Conservation (phyloP, 2,888 invertebrate genomes). For the Ophioninae sp. region DNA sequence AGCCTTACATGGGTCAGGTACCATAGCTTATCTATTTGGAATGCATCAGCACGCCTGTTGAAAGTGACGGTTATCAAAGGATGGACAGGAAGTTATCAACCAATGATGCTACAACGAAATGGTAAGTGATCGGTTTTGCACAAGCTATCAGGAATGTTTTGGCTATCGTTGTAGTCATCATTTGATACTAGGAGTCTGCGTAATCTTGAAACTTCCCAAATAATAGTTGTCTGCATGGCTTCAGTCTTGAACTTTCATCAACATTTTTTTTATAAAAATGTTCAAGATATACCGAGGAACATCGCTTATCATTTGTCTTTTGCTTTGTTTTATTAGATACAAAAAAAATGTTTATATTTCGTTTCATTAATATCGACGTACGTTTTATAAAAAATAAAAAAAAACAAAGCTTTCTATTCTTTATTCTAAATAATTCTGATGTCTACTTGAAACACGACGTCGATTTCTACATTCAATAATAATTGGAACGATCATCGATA, state of each 20-base stretch:
- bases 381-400: too few species aligned
- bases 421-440: too few species aligned
- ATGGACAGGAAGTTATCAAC: background rate
- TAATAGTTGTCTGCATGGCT: background rate
- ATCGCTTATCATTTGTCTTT: background rate
- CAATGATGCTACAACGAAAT: constrained; percentile 44
- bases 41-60: background rate
- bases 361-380: too few species aligned
- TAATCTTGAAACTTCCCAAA: background rate
- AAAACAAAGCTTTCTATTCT: too few species aligned
- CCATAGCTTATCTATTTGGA: background rate
- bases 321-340: background rate
- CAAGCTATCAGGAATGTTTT: constrained; percentile 55
- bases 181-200: background rate
- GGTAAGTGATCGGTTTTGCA: constrained; percentile 51
- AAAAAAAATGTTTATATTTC: too few species aligned
- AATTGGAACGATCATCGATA: too few species aligned
- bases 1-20: too few species aligned
- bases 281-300: background rate
- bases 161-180: constrained; percentile 58
- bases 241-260: background rate
- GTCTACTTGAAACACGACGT: too few species aligned
- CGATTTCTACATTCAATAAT: too few species aligned
- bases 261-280: background rate
- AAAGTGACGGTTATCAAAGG: background rate